Evolutionary conservation across 2,888 invertebrate genomes (phyloP), one percentile per base, ranked within the genome.

Genomic region (Diarsia brunnea): DNA sequence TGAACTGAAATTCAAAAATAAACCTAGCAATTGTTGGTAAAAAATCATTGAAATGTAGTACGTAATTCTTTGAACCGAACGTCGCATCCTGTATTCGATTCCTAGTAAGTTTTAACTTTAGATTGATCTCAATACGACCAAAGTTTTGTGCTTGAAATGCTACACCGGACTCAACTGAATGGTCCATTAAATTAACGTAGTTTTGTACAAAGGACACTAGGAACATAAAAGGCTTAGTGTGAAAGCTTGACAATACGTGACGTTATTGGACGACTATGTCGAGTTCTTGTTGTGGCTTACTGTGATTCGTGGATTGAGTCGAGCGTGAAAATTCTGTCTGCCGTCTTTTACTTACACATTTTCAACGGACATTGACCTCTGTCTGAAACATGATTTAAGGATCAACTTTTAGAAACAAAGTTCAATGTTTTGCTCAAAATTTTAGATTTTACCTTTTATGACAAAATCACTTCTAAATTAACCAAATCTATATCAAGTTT

Each of bases 221-320:
- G 63, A 24, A 61, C 47, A 68, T 63, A 61, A 77, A 38, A 58
- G 61, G 75, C 53, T 72, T 68, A 65, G 24, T n/a, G 38, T 74
- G 71, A 70, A 63, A 73, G 80, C 69, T 67, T 74, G 45, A 71
- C 65, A 69, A 67, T 69, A 74, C 61, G 74, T 79, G 79, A 67
- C 55, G 53, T 66, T 79, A 75, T 65, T 74, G 55, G 24, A 60
- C 27, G 64, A 66, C 65, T 75, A 49, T 61, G 58, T 72, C 58
- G 55, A 53, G 61, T 66, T 69, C 49, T 43, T 67, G 24, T 72
- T 77, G 63, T 49, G 43, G 51, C 24, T 16, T 12, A 49, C 58
- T 55, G 63, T 69, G 58, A 53, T 76, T 69, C n/a, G 43, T 77
- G 49, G 45, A 60, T 16, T 60, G 38, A 58, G 49, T 43, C 4